These are phyloP conservation scores for Nyctibius bracteatus DNA, from an alignment of 2,113 vertebrate species.

Conservation along the genomic window DNA sequence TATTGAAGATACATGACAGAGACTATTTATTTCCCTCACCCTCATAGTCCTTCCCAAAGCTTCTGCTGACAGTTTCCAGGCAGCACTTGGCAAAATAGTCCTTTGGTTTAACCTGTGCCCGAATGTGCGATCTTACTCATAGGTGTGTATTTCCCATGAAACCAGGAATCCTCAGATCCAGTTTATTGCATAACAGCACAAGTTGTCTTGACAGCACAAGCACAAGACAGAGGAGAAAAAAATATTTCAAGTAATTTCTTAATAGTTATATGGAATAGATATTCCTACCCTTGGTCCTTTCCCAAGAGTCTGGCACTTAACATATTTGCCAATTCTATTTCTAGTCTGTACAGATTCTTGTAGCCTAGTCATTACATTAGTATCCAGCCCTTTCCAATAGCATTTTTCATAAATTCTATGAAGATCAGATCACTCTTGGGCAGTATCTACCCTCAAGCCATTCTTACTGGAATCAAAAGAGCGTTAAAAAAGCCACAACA, in stretches of 20 bases:
- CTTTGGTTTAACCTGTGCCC: background rate
- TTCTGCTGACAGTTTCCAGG: background rate
- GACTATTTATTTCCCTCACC: background rate
- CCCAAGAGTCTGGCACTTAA: background rate
- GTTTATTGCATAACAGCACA: background rate
- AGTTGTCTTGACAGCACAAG: background rate
- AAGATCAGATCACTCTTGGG: background rate
- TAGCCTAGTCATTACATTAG: background rate
- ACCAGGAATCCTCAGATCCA: background rate
- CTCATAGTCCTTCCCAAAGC: background rate
- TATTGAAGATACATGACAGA: background rate
- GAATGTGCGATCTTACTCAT: background rate
- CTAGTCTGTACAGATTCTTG: background rate
- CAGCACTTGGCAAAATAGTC: background rate
- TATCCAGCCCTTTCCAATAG: background rate
- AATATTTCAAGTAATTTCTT: background rate
- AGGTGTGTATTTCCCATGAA: background rate
- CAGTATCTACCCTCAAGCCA: background rate
- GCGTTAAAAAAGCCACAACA: rapidly evolving
- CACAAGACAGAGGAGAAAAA: background rate
- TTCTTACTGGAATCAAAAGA: background rate
- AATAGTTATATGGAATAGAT: background rate
- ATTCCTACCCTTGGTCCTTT: background rate
- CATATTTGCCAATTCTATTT: background rate
- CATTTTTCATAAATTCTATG: background rate